These are phyloP conservation scores for Trichosurus vulpecula DNA, from an alignment of 2,797 vertebrate species.

Conservation along the genomic window DNA sequence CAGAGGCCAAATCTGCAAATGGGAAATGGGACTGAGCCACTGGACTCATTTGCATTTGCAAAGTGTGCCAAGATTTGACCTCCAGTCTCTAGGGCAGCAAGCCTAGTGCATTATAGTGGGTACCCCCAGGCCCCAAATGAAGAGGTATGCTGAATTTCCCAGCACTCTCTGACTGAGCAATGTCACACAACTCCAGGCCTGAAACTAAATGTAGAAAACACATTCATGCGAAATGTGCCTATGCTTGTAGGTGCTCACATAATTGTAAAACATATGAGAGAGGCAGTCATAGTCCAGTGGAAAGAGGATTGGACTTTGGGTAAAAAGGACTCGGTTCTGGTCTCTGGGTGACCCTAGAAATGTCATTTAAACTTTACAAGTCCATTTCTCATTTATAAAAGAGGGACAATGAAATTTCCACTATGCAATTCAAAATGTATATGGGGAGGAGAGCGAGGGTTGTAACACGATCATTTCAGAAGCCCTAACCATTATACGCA, in stretches of 20 bases:
- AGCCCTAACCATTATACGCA: background rate
- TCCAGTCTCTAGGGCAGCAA: background rate
- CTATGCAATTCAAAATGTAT: background rate
- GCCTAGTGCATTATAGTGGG: background rate
- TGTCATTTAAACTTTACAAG: background rate
- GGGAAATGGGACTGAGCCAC: conserved; percentile 13
- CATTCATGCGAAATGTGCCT: background rate
- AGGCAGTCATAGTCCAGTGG: accelerated
- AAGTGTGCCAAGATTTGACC: background rate
- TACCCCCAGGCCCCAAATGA: background rate
- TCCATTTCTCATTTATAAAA: background rate
- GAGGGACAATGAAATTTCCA: background rate
- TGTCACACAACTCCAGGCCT: background rate
- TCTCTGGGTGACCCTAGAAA: accelerated
- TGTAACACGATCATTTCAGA: background rate
- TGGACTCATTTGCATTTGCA: background rate
- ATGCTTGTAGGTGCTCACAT: background rate
- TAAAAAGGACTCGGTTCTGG: background rate
- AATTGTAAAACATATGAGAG: background rate
- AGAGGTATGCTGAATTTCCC: background rate
- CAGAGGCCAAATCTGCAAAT: background rate
- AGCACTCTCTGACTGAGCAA: background rate
- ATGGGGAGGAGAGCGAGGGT: background rate
- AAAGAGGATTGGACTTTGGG: background rate
- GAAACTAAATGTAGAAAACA: background rate